phyloP scores from a whole-genome alignment of 1,140 invertebrate genomes.

The Ceratina australensis region DNA sequence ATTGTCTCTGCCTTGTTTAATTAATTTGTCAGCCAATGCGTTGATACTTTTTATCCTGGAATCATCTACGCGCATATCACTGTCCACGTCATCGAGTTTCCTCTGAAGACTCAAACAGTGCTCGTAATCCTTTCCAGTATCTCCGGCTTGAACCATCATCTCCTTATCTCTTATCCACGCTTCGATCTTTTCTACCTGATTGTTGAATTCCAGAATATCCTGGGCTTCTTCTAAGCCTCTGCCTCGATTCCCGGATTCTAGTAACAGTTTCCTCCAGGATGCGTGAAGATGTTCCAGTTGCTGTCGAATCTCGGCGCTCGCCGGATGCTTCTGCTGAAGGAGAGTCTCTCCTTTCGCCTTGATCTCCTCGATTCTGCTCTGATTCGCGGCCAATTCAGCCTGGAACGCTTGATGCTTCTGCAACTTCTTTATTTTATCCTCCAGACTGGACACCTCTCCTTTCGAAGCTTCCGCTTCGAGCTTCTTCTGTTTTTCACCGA shows the following conservation, averaged over 20 bases:
- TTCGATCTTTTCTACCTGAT: conserved; percentile 96
- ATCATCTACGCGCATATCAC: conserved; percentile 97
- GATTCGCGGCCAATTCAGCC: conserved; percentile 95
- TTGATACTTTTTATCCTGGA: conserved; percentile 93
- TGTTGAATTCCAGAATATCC: conserved; percentile 98
- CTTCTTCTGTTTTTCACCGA: conserved; percentile 95
- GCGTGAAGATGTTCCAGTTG: conserved; percentile 85
- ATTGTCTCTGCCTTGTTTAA: conserved; percentile 87
- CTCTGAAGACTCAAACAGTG: conserved; percentile 95
- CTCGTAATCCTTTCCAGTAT: conserved; percentile 96
- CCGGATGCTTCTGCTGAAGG: conserved; percentile 84
- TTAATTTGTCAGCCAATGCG: conserved; percentile 92
- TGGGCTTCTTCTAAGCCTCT: conserved; percentile 97
- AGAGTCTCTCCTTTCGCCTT: conserved; percentile 85
- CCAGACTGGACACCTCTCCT: conserved; percentile 87
- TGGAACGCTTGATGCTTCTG: conserved; percentile 99
- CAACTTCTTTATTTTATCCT: conserved; percentile 96
- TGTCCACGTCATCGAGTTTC: conserved; percentile 95
- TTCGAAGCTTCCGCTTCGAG: conserved; percentile 86
- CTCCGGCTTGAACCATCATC: conserved; percentile 96
- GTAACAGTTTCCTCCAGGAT: conserved; percentile 91
- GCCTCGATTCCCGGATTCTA: conserved; percentile 86
- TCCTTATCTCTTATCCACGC: conserved; percentile 98
- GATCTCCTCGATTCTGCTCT: conserved; percentile 91
- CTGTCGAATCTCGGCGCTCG: conserved; percentile 87